Conservation (phyloP, 2,113 vertebrate species). For the Chamaetylas fuelleborni region DNA sequence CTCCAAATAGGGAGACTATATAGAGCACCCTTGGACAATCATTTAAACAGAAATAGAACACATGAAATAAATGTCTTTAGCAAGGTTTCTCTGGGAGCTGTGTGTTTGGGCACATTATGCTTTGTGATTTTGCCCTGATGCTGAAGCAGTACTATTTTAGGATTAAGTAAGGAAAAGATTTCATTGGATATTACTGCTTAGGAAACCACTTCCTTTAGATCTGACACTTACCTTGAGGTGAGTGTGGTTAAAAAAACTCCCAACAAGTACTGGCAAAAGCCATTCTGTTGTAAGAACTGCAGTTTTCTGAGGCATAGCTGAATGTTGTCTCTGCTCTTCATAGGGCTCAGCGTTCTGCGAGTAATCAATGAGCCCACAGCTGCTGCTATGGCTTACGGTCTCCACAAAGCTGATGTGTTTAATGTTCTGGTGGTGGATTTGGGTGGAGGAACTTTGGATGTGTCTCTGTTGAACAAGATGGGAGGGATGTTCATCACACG, state of each 20-base stretch:
- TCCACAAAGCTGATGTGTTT: slow-evolving; percentile 92
- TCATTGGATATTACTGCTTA: not conserved
- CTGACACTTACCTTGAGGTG: not conserved
- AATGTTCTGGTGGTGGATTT: slow-evolving; percentile 96
- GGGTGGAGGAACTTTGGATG: slow-evolving; percentile 94
- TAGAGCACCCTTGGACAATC: not conserved
- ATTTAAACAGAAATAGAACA: not conserved
- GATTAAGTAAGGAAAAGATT: not conserved
- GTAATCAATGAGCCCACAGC: slow-evolving; percentile 97
- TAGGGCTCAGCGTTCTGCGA: slow-evolving; percentile 87
- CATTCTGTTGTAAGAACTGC: not conserved
- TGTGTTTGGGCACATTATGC: not conserved
- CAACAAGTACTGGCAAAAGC: not conserved
- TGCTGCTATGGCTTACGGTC: slow-evolving; percentile 96
- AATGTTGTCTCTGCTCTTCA: not conserved
- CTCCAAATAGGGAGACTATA: not conserved
- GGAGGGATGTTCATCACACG: slow-evolving; percentile 97
- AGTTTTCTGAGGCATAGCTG: not conserved
- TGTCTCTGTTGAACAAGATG: slow-evolving; percentile 94
- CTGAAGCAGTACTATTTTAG: not conserved
- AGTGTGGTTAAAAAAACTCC: not conserved
- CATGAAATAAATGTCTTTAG: not conserved
- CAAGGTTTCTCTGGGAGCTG: not conserved
- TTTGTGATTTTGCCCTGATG: accelerated
- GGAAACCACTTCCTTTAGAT: not conserved